Conservation (phyloP, 2,888 invertebrate genomes). For the Folsomia manolachei region DNA sequence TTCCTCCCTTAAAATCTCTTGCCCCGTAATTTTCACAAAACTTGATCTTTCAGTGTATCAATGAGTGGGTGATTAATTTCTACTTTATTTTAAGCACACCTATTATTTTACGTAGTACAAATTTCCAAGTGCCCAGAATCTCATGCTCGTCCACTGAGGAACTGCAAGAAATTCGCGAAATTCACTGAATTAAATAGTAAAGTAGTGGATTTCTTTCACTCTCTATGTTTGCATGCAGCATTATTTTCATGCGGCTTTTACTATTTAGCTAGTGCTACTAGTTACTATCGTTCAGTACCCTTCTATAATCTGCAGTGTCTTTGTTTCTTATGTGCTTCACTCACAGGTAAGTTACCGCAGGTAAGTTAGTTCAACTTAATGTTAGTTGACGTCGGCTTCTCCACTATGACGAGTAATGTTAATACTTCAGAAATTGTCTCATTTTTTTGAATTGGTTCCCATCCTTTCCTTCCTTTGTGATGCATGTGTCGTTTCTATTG, state of each 20-base stretch:
- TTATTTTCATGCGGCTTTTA: background rate
- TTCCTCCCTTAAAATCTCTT: background rate
- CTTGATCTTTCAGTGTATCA: background rate
- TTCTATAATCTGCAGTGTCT: too few relatives aligned
- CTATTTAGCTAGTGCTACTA: background rate
- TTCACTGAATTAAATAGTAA: background rate
- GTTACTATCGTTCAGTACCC: background rate
- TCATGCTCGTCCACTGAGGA: background rate
- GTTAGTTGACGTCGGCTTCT: too few relatives aligned
- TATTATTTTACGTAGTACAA: background rate
- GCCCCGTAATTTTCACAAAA: too few relatives aligned
- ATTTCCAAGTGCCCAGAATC: background rate
- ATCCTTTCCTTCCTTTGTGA: too few relatives aligned
- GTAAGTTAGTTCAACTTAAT: too few relatives aligned
- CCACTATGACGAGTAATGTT: too few relatives aligned
- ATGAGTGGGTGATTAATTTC: background rate
- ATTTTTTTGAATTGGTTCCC: too few relatives aligned
- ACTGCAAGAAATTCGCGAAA: background rate
- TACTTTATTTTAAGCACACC: background rate
- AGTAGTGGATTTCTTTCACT: background rate
- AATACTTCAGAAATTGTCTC: too few relatives aligned
- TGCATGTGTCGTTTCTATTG: too few relatives aligned
- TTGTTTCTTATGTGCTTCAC: too few relatives aligned
- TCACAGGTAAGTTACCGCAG: too few relatives aligned
- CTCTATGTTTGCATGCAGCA: background rate